Base-by-base conservation (phyloP, 2,888 invertebrate genomes). In the Agrilus mali region DNA sequence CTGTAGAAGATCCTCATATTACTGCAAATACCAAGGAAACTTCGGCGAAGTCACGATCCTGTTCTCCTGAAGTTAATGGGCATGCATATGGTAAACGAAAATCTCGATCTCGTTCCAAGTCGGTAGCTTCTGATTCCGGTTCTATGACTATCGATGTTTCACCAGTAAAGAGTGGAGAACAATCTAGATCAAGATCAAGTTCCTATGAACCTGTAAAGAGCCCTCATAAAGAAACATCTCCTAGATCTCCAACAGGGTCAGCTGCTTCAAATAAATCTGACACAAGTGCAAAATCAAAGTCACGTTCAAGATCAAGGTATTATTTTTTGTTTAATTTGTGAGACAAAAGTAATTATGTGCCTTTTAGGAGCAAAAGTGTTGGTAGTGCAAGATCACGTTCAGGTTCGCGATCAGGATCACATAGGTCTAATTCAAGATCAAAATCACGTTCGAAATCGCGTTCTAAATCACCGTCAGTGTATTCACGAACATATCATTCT, bases 251-350 rank as follows among this genome's bases (percentile, higher is more conserved):
- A 43, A 49, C 51, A 13, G 36, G 42, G n/a, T 47, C 49, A 12
- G 38, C 34, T 16, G 38, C 32, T 13, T 31, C 16, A 38, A 37
- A 36, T 38, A 13, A 64, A 65, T 10, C 57, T 58, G 31, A 58
- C 58, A 43, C 59, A 39, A 35, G 7, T 34, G 37, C 12, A 39
- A 38, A 36, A 20, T 44, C 46, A 22, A 41, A 44, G 40, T 55
- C 58, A 8, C 50, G 55, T 8, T 56, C 56, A 2, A 40, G 50
- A 35, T 54, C 49, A 36, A 27, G 55, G 16, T 61, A 63, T 56
- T 14, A 47, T 58, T 37, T 63, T 63, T 13, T 43, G 50, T 1
- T 58, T 55, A 20, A 20, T 20, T 6, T 27, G 4, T 10, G 27
- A 27, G n/a, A n/a, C n/a, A n/a, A n/a, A n/a, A 27, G 10, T 10